Conservation (phyloP, 2,797 vertebrate species). For the Microchirus variegatus region DNA sequence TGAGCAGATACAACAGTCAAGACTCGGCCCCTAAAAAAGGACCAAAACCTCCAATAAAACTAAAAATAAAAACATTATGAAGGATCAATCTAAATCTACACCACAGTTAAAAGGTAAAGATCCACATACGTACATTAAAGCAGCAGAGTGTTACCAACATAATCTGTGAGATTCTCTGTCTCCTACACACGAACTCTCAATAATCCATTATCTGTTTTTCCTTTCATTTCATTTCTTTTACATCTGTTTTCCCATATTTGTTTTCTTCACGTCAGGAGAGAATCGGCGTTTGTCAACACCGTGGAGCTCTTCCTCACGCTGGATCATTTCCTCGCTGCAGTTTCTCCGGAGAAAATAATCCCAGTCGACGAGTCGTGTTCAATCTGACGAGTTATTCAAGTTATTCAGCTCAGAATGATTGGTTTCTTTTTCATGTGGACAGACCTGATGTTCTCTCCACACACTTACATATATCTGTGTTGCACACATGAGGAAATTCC, state of each 20-base stretch:
- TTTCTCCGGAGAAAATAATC: slow-evolving; percentile 28
- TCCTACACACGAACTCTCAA: no score
- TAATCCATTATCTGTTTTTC: no score
- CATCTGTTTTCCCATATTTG: slow-evolving; percentile 1
- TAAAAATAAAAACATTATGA: no score
- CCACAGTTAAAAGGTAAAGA: no score
- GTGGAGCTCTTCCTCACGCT: slow-evolving; percentile 17
- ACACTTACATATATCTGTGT: not conserved
- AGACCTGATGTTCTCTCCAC: slow-evolving; percentile 9
- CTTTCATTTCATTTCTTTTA: no score
- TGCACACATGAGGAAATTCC: slow-evolving; percentile 36
- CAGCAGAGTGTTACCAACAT: no score
- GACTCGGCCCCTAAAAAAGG: no score
- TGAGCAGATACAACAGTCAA: no score
- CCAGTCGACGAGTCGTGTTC: not conserved
- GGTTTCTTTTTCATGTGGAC: slow-evolving; percentile 47
- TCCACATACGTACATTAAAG: no score
- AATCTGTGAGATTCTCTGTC: no score
- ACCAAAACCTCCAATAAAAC: no score
- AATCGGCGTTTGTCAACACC: not conserved
- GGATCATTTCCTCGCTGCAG: slow-evolving; percentile 20
- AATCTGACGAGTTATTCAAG: slow-evolving; percentile 30
- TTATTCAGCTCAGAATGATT: slow-evolving; percentile 39
- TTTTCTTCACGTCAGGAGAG: not conserved
- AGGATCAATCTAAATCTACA: no score